These are phyloP conservation scores for Sebastes alutus DNA, from an alignment of 2,797 vertebrate genomes.

Conservation along the genomic window DNA sequence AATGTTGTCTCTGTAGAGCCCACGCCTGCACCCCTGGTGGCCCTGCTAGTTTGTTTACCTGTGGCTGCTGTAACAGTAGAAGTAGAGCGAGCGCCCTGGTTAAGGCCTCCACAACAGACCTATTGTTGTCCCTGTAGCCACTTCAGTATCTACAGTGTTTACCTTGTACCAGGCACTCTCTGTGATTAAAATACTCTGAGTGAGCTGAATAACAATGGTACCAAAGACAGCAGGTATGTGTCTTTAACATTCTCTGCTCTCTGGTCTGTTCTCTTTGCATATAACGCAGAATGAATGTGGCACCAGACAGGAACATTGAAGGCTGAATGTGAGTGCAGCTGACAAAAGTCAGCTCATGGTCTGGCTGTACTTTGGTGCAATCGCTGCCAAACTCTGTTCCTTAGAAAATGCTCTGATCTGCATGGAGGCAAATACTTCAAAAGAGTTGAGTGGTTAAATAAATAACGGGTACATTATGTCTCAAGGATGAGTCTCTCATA, in stretches of 20 bases:
- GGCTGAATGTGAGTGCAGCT: conserved; percentile 35
- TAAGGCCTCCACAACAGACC: conserved; percentile 61
- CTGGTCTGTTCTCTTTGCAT: conserved; percentile 31
- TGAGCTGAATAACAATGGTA: conserved; percentile 57
- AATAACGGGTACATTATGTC: conserved; percentile 35
- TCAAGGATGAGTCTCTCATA: conserved; percentile 21
- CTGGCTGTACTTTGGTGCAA: conserved; percentile 38
- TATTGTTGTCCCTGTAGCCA: conserved; percentile 65
- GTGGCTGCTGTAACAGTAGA: conserved; percentile 65
- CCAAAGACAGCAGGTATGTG: conserved; percentile 32
- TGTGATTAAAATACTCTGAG: conserved; percentile 60
- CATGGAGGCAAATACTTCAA: conserved; percentile 16
- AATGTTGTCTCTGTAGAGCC: conserved; percentile 53
- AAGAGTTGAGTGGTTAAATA: conserved; percentile 40
- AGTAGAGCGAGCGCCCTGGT: conserved; percentile 37
- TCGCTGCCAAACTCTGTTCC: conserved; percentile 45
- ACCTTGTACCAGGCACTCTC: conserved; percentile 57
- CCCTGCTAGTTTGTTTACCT: conserved; percentile 73
- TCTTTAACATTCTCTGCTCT: conserved; percentile 19
- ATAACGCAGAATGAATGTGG: conserved; percentile 52
- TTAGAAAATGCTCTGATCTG: conserved; percentile 37
- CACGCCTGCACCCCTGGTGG: conserved; percentile 61
- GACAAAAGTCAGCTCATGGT: conserved; percentile 57
- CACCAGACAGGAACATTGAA: conserved; percentile 30
- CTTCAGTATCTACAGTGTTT: conserved; percentile 68